Evolutionary conservation across 2,888 invertebrate species (phyloP).

Genomic region (Coleophora flavipennella): DNA sequence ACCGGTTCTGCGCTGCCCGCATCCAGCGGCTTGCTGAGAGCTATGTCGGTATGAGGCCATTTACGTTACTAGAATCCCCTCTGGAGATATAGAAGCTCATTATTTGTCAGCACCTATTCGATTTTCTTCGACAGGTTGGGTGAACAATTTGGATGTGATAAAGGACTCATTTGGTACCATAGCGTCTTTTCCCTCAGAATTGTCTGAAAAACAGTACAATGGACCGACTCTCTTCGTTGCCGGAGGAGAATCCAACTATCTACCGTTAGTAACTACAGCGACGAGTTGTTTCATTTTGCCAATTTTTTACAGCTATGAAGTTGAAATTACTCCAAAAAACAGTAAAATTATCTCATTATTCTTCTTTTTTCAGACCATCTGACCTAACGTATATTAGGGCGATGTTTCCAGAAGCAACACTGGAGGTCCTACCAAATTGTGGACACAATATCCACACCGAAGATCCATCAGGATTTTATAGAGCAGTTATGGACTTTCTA

Average conservation of each 20-base stretch:
- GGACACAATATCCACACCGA: conserved; percentile 53
- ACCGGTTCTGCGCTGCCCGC: no score
- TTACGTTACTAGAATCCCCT: no score
- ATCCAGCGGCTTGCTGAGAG: no score
- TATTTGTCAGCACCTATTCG: no score
- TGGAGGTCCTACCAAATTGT: conserved; percentile 33
- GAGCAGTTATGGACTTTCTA: conserved; percentile 40
- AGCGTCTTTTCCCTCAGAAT: conserved; percentile 32
- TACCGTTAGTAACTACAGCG: conserved; percentile 46
- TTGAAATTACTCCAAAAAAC: no score
- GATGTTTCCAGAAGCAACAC: conserved; percentile 34
- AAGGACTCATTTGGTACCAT: conserved; percentile 27
- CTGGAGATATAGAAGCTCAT: no score
- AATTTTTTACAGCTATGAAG: no score
- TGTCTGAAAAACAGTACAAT: conserved; percentile 25
- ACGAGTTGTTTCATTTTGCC: no score
- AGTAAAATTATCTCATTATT: no score
- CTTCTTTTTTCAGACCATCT: conserved; percentile 19
- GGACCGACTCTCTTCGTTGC: conserved; percentile 47
- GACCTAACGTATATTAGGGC: conserved; percentile 29
- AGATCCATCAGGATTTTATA: conserved; percentile 41
- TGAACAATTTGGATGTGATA: conserved; percentile 35
- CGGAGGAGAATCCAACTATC: conserved; percentile 37
- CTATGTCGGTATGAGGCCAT: no score
- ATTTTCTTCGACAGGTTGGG: conserved; percentile 30